A percentile compares a stretch with the other conserved stretches of the same genome.
Conservation (phyloP, 2,113 vertebrate species). For the Saguinus midas region DNA sequence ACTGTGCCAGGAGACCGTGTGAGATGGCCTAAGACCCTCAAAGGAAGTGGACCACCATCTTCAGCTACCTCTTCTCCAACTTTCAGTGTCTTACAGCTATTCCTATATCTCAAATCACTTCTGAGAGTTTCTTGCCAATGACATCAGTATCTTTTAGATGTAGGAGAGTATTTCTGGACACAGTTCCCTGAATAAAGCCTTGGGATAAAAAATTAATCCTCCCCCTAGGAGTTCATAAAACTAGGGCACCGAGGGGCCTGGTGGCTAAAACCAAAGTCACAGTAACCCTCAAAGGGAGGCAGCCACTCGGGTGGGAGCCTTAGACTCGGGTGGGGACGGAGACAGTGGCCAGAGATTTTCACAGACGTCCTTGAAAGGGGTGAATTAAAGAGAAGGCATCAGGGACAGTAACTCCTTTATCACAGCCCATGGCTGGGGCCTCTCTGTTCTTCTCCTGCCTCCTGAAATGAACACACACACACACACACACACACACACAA, state of each 20-base stretch:
- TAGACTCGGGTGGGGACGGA: accelerated
- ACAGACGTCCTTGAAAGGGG: neutral
- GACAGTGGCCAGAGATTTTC: neutral
- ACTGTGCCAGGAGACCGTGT: neutral
- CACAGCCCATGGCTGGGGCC: too few species aligned
- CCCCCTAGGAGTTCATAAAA: neutral
- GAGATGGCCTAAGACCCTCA: neutral
- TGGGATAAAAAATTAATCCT: too few species aligned
- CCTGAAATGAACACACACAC: neutral
- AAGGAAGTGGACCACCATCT: neutral
- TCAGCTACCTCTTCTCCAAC: neutral
- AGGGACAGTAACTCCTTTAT: neutral
- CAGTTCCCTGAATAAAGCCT: accelerated
- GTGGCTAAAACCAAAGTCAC: neutral
- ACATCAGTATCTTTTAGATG: neutral
- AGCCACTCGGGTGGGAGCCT: neutral
- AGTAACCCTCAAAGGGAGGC: neutral
- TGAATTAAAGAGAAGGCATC: neutral
- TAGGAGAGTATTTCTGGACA: neutral
- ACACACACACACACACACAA: neutral
- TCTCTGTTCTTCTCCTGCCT: neutral
- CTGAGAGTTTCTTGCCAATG: neutral
- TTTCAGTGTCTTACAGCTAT: neutral
- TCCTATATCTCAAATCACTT: neutral
- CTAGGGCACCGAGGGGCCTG: neutral